phyloP scores from a whole-genome alignment of 2,113 vertebrate genomes.

The Mesitornis unicolor region DNA sequence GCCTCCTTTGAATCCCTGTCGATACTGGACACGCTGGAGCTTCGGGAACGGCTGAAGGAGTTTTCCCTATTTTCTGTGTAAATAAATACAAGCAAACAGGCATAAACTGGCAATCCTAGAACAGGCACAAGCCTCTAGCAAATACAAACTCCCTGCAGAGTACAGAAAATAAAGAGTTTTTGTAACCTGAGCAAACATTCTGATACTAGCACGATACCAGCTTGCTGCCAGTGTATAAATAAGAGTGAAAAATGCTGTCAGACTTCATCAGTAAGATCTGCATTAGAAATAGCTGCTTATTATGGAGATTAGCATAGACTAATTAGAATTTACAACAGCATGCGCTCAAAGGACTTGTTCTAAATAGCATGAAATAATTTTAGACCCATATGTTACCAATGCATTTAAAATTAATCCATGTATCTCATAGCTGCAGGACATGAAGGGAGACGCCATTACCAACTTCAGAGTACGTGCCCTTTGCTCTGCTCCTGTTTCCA shows the following conservation, averaged over 20 bases:
- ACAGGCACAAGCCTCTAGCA: background rate
- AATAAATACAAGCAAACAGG: background rate
- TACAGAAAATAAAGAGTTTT: background rate
- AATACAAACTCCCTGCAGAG: background rate
- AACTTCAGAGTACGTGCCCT: background rate
- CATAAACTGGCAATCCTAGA: background rate
- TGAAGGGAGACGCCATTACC: background rate
- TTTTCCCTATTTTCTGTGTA: constrained; percentile 90
- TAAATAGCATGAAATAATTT: constrained; percentile 56
- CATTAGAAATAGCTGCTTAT: constrained; percentile 56
- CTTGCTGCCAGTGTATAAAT: background rate
- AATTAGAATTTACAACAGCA: constrained; percentile 58
- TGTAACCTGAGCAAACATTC: background rate
- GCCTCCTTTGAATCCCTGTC: constrained; percentile 95
- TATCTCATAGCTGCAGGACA: constrained; percentile 19
- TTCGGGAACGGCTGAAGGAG: constrained; percentile 94
- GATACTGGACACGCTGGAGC: constrained; percentile 97
- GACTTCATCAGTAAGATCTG: constrained; percentile 41
- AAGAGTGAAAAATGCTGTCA: constrained; percentile 25
- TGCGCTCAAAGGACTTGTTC: constrained; percentile 57
- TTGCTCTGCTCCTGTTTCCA: background rate
- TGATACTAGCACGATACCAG: background rate
- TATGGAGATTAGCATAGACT: constrained; percentile 49
- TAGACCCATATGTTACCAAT: constrained; percentile 19
- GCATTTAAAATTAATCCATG: constrained; percentile 45